Percentiles rank a stretch among this genome's conserved stretches.
These are phyloP conservation scores for Tachystola acroxantha DNA, from an alignment of 2,888 invertebrate species.

Conservation along the genomic window DNA sequence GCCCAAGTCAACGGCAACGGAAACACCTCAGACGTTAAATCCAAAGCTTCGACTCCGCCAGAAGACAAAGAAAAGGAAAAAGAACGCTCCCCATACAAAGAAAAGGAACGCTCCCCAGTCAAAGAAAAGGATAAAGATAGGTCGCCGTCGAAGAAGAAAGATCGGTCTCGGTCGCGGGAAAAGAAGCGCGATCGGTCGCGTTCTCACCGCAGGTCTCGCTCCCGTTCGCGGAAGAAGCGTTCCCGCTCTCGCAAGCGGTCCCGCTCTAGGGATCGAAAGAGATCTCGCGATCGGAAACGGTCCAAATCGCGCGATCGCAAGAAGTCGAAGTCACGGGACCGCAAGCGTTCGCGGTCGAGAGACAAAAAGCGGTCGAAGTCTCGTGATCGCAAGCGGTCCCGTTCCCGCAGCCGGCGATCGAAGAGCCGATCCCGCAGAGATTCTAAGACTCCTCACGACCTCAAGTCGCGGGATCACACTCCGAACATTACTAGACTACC, in stretches of 20 bases:
- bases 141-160: slow-evolving; percentile 62
- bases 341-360: slow-evolving; percentile 66
- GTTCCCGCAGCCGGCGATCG: slow-evolving; percentile 58
- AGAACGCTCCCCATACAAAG: slow-evolving; percentile 13
- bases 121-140: slow-evolving; percentile 40
- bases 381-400: slow-evolving; percentile 63
- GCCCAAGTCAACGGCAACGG: slow-evolving; percentile 48
- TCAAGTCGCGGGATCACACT: slow-evolving; percentile 56
- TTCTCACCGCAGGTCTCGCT: slow-evolving; percentile 80
- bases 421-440: slow-evolving; percentile 61
- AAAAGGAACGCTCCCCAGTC: slow-evolving; percentile 34
- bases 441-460: slow-evolving; percentile 59
- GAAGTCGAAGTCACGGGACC: slow-evolving; percentile 64
- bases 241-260: slow-evolving; percentile 63
- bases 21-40: slow-evolving; percentile 40
- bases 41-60: slow-evolving; percentile 46
- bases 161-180: slow-evolving; percentile 64
- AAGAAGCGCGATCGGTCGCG: slow-evolving; percentile 72
- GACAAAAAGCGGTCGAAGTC: slow-evolving; percentile 65
- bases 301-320: slow-evolving; percentile 72
- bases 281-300: slow-evolving; percentile 73
- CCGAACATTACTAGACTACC: slow-evolving; percentile 44
- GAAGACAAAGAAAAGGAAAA: slow-evolving; percentile 39
- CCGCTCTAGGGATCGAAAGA: slow-evolving; percentile 49
- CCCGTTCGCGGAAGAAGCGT: slow-evolving; percentile 69